Evolutionary conservation across 2,888 invertebrate genomes (phyloP).

Genomic region (Dynastes maya): DNA sequence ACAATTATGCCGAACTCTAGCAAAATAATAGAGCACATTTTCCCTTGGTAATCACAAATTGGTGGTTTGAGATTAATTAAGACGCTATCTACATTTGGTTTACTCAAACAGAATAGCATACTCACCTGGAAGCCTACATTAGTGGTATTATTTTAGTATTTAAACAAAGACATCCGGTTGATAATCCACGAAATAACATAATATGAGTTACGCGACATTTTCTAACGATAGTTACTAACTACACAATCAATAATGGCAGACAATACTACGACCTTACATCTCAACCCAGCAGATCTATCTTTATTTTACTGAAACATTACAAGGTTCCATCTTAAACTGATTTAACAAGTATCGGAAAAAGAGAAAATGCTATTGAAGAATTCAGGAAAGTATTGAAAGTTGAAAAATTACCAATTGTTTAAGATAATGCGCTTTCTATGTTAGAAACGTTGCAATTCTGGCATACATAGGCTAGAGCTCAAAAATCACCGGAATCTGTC

Average conservation of each 20-base stretch:
- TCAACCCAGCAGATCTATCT: slow-evolving; percentile 82
- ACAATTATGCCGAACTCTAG: too few relatives aligned
- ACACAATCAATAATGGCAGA: not conserved
- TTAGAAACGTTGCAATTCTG: slow-evolving; percentile 78
- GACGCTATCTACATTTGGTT: too few relatives aligned
- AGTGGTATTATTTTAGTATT: too few relatives aligned
- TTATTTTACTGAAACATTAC: slow-evolving; percentile 78
- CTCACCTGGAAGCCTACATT: too few relatives aligned
- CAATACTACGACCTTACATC: slow-evolving; percentile 83
- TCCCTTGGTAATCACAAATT: too few relatives aligned
- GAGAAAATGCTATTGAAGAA: slow-evolving; percentile 72
- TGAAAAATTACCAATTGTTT: slow-evolving; percentile 74
- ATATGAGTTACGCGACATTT: too few relatives aligned
- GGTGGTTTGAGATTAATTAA: too few relatives aligned
- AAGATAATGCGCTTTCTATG: slow-evolving; percentile 73
- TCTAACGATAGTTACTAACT: too few relatives aligned
- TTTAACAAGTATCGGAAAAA: slow-evolving; percentile 60
- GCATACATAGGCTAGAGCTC: slow-evolving; percentile 75
- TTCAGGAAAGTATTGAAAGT: slow-evolving; percentile 72
- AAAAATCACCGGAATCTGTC: slow-evolving; percentile 74
- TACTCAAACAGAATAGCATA: too few relatives aligned
- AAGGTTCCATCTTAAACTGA: slow-evolving; percentile 76
- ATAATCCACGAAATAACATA: too few relatives aligned
- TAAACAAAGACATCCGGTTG: too few relatives aligned
- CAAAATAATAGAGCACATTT: too few relatives aligned